A percentile compares a stretch with the other conserved stretches of the same genome.
phyloP scores from a whole-genome alignment of 1,140 invertebrate species.

The Drosophila nigromelanica region DNA sequence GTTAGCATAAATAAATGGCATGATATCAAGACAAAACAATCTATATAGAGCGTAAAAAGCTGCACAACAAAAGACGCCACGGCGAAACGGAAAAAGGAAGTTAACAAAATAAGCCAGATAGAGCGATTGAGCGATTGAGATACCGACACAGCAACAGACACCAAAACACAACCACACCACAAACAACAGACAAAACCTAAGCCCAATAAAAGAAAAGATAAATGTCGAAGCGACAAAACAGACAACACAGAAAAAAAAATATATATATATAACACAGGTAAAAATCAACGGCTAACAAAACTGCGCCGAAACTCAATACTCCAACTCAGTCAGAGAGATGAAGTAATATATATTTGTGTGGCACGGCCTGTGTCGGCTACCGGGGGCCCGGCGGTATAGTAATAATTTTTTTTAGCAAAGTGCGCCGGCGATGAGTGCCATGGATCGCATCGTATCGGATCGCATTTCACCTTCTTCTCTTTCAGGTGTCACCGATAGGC shows the following conservation, averaged over 20 bases:
- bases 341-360: slow-evolving; percentile 34
- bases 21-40: slow-evolving; percentile 63
- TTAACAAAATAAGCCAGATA: slow-evolving; percentile 82
- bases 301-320: slow-evolving; percentile 58
- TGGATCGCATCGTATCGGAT: slow-evolving; percentile 75
- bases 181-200: slow-evolving; percentile 45
- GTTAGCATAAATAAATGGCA: slow-evolving; percentile 65
- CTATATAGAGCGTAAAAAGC: slow-evolving; percentile 73
- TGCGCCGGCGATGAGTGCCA: slow-evolving; percentile 62
- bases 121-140: slow-evolving; percentile 72
- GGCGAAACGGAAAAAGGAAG: slow-evolving; percentile 73
- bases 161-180: slow-evolving; percentile 27
- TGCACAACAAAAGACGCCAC: slow-evolving; percentile 41
- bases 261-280: slow-evolving; percentile 33
- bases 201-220: slow-evolving; percentile 78
- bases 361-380: slow-evolving; percentile 10
- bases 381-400: slow-evolving; percentile 37
- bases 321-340: slow-evolving; percentile 17
- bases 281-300: slow-evolving; percentile 57
- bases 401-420: slow-evolving; percentile 71
- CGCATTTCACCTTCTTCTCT: slow-evolving; percentile 82
- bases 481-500: slow-evolving; percentile 83
- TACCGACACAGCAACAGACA: slow-evolving; percentile 50
- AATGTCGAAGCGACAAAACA: slow-evolving; percentile 65
- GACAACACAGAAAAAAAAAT: slow-evolving; percentile 20